Evolutionary conservation across 1,140 invertebrate genomes (phyloP).

Genomic region (Drosophila pseudoobscura): DNA sequence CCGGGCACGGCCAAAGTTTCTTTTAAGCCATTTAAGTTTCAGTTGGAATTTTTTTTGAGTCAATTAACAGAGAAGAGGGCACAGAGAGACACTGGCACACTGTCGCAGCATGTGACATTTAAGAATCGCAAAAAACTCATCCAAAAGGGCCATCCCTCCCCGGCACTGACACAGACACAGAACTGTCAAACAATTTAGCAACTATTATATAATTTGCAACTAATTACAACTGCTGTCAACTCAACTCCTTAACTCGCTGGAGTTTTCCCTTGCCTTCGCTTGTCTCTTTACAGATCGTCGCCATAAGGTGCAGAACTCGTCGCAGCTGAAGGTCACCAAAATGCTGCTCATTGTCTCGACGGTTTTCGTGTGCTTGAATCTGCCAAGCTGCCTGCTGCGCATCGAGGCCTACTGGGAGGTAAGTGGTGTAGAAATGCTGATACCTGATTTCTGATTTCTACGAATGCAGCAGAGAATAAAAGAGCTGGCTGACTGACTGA

Average conservation of each 20-base stretch:
- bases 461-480: too few species aligned
- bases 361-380: constrained; percentile 90
- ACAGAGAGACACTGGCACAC: too few species aligned
- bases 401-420: constrained; percentile 86
- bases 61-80: constrained; percentile 34
- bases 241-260: constrained; percentile 9
- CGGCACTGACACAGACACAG: constrained; percentile 25
- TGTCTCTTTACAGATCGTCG: constrained; percentile 14
- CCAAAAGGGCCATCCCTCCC: not conserved
- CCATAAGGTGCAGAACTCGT: constrained; percentile 82
- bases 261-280: not conserved
- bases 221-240: constrained; percentile 38
- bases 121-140: constrained; percentile 16
- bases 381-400: constrained; percentile 89
- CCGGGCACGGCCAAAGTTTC: constrained; percentile 4
- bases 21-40: constrained; percentile 36
- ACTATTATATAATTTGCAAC: constrained; percentile 42
- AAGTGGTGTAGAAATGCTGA: constrained; percentile 55
- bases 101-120: constrained; percentile 19
- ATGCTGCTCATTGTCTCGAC: constrained; percentile 92
- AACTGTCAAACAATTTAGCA: constrained; percentile 42
- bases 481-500: too few species aligned
- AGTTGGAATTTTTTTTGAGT: constrained; percentile 27
- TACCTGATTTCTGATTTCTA: not conserved
- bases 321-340: constrained; percentile 89